Conservation (phyloP, 2,113 vertebrate species). For the Xenotilapia longispinis region DNA sequence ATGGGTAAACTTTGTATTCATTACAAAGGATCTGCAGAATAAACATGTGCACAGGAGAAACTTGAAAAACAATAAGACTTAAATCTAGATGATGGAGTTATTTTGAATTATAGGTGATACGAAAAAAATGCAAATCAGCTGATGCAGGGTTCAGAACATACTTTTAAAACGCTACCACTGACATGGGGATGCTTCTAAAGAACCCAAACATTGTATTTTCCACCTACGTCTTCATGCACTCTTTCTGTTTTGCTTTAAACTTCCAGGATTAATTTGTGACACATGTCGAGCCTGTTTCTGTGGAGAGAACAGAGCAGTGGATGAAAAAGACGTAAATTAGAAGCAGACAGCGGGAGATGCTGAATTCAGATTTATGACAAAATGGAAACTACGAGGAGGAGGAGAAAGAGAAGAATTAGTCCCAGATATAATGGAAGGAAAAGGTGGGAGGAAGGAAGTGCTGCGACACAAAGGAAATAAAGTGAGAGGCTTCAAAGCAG, state of each 20-base stretch:
- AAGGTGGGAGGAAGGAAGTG: neutral
- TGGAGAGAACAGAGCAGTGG: neutral
- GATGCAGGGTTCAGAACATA: accelerated
- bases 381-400: neutral
- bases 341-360: neutral
- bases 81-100: neutral
- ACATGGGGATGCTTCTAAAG: neutral
- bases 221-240: neutral
- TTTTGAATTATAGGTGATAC: neutral
- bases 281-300: neutral
- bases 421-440: neutral
- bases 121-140: neutral
- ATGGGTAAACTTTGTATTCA: neutral
- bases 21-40: neutral
- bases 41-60: neutral
- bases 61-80: neutral
- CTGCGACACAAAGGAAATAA: neutral
- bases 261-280: neutral
- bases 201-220: neutral
- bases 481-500: neutral
- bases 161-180: too few relatives aligned
- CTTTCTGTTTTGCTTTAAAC: neutral
- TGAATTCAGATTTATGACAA: neutral
- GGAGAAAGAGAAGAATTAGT: neutral
- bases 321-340: neutral